phyloP scores from a whole-genome alignment of 2,888 invertebrate species.

The Sinotaia quadrata region DNA sequence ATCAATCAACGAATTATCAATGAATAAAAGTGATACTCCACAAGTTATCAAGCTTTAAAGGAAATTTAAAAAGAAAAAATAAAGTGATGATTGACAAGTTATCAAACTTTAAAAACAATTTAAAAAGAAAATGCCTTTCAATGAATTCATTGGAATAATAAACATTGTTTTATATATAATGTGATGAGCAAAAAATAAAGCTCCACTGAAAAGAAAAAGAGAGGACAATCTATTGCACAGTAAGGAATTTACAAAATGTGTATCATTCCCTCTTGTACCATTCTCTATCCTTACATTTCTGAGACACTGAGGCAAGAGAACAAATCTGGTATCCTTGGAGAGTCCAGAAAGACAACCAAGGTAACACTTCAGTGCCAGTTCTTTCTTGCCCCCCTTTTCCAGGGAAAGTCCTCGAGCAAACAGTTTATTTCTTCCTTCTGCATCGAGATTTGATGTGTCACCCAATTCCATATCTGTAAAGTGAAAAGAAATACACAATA shows the following conservation, averaged over 20 bases:
- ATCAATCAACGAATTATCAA: too few species aligned
- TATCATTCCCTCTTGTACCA: background rate
- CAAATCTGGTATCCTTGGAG: constrained; percentile 52
- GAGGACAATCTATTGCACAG: background rate
- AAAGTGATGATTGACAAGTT: too few species aligned
- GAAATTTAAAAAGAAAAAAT: too few species aligned
- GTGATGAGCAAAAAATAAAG: too few species aligned
- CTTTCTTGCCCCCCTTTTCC: constrained; percentile 50
- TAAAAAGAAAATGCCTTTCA: too few species aligned
- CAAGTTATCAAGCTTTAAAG: too few species aligned
- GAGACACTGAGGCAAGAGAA: constrained; percentile 65
- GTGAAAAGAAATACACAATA: background rate
- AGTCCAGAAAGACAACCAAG: constrained; percentile 60
- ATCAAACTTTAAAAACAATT: too few species aligned
- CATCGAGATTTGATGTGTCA: constrained; percentile 42
- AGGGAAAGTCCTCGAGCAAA: constrained; percentile 56
- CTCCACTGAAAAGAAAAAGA: too few species aligned
- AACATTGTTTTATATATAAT: too few species aligned
- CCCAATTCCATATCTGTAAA: constrained; percentile 42
- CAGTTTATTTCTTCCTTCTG: constrained; percentile 49
- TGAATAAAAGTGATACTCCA: too few species aligned
- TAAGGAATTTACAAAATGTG: background rate
- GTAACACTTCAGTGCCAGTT: constrained; percentile 62
- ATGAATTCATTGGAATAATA: too few species aligned
- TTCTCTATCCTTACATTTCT: constrained; percentile 58